Percentiles rank a stretch among this genome's conserved stretches.
phyloP scores from a whole-genome alignment of 2,113 vertebrate species.

The Cromileptes altivelis region DNA sequence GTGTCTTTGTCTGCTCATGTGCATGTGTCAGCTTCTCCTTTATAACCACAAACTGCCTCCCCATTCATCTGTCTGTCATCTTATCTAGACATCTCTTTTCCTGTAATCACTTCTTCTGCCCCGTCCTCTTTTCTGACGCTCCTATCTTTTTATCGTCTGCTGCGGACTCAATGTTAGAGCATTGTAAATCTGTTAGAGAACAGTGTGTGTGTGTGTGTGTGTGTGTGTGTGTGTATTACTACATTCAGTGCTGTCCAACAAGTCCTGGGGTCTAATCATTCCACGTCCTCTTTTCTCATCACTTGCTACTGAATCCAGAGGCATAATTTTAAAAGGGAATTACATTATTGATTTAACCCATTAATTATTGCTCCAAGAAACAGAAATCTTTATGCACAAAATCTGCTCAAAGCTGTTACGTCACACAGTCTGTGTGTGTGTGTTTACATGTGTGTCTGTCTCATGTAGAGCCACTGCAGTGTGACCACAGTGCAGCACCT shows the following conservation, averaged over 20 bases:
- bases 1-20: slow-evolving; percentile 34
- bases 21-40: slow-evolving; percentile 54
- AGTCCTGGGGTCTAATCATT: slow-evolving; percentile 11
- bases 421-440: neutral
- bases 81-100: slow-evolving; percentile 64
- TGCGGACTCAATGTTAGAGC: slow-evolving; percentile 37
- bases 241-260: neutral
- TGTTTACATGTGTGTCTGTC: neutral
- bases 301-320: slow-evolving; percentile 20
- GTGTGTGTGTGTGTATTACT: neutral
- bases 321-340: slow-evolving; percentile 46
- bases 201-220: neutral
- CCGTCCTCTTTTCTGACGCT: slow-evolving; percentile 18
- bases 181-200: slow-evolving; percentile 22
- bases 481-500: slow-evolving; percentile 35
- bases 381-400: slow-evolving; percentile 18
- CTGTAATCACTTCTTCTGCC: slow-evolving; percentile 66
- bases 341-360: slow-evolving; percentile 58
- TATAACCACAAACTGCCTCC: slow-evolving; percentile 41
- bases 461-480: slow-evolving; percentile 3
- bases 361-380: slow-evolving; percentile 52
- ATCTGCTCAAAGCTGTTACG: slow-evolving; percentile 10
- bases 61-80: slow-evolving; percentile 68
- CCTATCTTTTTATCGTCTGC: slow-evolving; percentile 57
- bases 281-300: slow-evolving; percentile 35